phyloP scores from a whole-genome alignment of 2,113 vertebrate genomes.

The Sinocyclocheilus anophthalmus region DNA sequence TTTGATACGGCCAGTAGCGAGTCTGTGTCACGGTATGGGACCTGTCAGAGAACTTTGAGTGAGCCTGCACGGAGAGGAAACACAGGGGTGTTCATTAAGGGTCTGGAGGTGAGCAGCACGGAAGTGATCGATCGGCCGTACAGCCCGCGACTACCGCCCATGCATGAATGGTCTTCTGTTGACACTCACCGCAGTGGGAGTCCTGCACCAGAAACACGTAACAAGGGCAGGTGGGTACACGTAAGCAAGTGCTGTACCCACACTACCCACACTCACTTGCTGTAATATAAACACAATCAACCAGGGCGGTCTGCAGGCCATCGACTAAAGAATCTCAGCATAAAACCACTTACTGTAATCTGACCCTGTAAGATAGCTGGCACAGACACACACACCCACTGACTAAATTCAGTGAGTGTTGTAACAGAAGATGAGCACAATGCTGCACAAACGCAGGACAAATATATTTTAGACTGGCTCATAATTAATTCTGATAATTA shows the following conservation, averaged over 20 bases:
- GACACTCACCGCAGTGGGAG: conserved; percentile 66
- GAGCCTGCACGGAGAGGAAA: too few species aligned
- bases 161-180: conserved; percentile 65
- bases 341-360: neutral
- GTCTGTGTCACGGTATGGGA: conserved; percentile 69
- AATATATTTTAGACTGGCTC: neutral
- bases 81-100: conserved; percentile 79
- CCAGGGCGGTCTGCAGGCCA: neutral
- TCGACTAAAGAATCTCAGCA: neutral
- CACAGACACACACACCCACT: neutral
- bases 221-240: conserved; percentile 76
- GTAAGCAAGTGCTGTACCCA: neutral
- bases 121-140: conserved; percentile 70
- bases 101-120: conserved; percentile 80
- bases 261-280: neutral
- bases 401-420: too few species aligned
- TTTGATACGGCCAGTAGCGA: conserved; percentile 73
- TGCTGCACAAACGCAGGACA: neutral
- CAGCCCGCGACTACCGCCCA: conserved; percentile 49
- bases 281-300: conserved; percentile 1
- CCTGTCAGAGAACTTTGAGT: conserved; percentile 73
- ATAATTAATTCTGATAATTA: neutral
- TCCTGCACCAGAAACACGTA: conserved; percentile 56
- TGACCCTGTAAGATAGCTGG: too few species aligned
- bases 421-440: neutral